Base-by-base conservation (phyloP, 1,140 invertebrate genomes). In the Drosophila pruinosa region DNA sequence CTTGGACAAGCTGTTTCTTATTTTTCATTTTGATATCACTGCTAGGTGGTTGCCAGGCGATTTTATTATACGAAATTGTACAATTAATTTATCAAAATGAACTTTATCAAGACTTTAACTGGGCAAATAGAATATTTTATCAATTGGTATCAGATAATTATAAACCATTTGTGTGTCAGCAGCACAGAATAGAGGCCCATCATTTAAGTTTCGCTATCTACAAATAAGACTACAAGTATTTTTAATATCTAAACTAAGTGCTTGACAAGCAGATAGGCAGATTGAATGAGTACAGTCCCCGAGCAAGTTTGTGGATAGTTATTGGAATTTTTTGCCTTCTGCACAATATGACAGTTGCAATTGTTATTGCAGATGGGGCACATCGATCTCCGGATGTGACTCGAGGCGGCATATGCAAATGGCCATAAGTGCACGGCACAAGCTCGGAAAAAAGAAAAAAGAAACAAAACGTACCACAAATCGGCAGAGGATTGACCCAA, bases 401-500 rank as follows among this genome's bases (percentile, higher is more conserved):
- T 76, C 50, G 56, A 53, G 78, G 58, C 52, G 54, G 80, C 69
- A 34, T 57, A 75, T 76, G 73, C 80, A 86, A 86, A 88, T 75
- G 31, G 41, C 36, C 10, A 28, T 67, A 72, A 69, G 41, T 75
- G 73, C 73, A 72, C 38, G 58, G 56, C 43, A 65, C 57, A 74
- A 77, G 62, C 52, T 74, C 41, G 39, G 41, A 52, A 17, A 63
- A 47, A 61, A 65, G 65, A 58, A 38, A 52, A 17, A 63, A 47
- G 57, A 65, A 65, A 58, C 41, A 17, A 61, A 59, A 54, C 48
- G n/a, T 53, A 38, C 58, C 41, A 54, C 47, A 54, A 54, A 81
- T 77, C 81, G 73, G 47, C 73, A 71, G 68, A 70, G 62, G 64
- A 80, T 82, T 88, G 82, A 89, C 82, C 82, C 63, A 88, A 78